Conservation (phyloP, 2,888 invertebrate genomes). For the Pristionchus japonicus region DNA sequence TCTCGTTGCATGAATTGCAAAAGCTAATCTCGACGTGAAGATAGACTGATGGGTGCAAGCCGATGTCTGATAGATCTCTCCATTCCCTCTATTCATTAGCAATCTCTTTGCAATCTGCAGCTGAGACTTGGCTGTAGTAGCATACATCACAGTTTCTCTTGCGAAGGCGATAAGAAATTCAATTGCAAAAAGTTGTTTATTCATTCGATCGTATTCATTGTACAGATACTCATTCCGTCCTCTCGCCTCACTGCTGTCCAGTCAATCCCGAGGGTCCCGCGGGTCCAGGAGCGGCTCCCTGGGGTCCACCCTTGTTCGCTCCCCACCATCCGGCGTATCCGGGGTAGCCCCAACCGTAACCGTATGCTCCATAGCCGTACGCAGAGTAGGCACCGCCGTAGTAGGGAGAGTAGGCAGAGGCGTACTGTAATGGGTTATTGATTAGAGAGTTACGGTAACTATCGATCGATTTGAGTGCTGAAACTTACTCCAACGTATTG, state of each 20-base stretch:
- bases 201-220: not conserved
- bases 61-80: not conserved
- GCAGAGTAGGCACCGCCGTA: not conserved
- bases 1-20: not conserved
- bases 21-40: not conserved
- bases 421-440: constrained; percentile 1
- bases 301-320: constrained; percentile 21
- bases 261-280: not conserved
- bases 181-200: not conserved
- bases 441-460: not conserved
- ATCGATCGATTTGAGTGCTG: not conserved
- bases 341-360: not conserved
- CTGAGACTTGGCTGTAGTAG: too few relatives aligned
- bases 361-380: not conserved
- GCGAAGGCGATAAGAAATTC: too few relatives aligned
- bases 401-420: not conserved
- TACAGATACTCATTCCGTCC: not conserved
- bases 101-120: too few relatives aligned
- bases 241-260: not conserved
- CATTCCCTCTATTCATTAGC: too few relatives aligned
- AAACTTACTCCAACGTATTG: constrained; percentile 12
- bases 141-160: too few relatives aligned
- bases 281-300: not conserved
- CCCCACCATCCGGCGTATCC: constrained; percentile 34
- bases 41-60: too few relatives aligned